Evolutionary conservation across 1,140 invertebrate species (phyloP).

Genomic region (Drosophila nebulosa): DNA sequence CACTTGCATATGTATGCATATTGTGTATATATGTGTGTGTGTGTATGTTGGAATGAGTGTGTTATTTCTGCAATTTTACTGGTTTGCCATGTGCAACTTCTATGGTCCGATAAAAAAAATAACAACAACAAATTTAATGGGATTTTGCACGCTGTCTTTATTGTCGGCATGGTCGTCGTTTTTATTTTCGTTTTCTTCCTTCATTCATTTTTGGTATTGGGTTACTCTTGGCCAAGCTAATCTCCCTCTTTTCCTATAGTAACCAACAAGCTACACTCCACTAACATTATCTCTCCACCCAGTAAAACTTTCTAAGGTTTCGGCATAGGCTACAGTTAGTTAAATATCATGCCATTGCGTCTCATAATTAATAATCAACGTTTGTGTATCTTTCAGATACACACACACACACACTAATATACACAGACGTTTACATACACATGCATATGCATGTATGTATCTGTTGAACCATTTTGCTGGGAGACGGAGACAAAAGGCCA

Average conservation of each 20-base stretch:
- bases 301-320: constrained; percentile 57
- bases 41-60: constrained; percentile 34
- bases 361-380: constrained; percentile 75
- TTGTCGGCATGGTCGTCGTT: not conserved
- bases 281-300: not conserved
- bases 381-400: constrained; percentile 56
- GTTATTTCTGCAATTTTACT: constrained; percentile 71
- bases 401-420: not conserved
- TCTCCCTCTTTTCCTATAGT: constrained; percentile 24
- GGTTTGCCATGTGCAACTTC: constrained; percentile 42
- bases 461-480: constrained; percentile 16
- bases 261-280: not conserved
- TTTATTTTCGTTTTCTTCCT: constrained; percentile 18
- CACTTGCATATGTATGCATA: not conserved
- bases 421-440: not conserved
- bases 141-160: constrained; percentile 58
- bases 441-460: constrained; percentile 8
- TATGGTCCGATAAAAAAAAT: not conserved
- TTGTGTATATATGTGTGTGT: not conserved
- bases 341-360: constrained; percentile 60
- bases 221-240: constrained; percentile 47
- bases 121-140: constrained; percentile 48
- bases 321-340: constrained; percentile 24
- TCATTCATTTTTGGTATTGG: constrained; percentile 41
- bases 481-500: constrained; percentile 55